Base-by-base conservation (phyloP, 2,888 invertebrate species). In the Drosophila hamatofila region DNA sequence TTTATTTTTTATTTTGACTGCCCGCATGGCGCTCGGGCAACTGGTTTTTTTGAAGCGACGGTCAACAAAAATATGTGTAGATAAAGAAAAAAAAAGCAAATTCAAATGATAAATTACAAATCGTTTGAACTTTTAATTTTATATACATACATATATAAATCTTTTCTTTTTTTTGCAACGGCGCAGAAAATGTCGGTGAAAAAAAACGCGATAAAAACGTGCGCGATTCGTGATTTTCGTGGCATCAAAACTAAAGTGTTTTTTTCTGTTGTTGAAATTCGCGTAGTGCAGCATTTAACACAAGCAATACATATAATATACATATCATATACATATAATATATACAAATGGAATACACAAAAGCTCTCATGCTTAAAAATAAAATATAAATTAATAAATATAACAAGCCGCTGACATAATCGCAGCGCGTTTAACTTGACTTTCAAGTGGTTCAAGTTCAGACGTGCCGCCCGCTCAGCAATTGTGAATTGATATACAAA, bases 401-500 rank as follows among this genome's bases (percentile, higher is more conserved):
- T 59, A 68, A 77, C 79, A 77, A 79, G 62, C 39, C 70, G 78
- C 77, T 77, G 77, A 78, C 78, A 79, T 78, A 79, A 78, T 79
- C 49, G 37, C 73, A 74, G 72, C 72, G 74, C 65, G 57, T 62
- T 66, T 30, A 71, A 56, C 60, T 72, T 73, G 49, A 54, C 46
- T 70, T 61, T 70, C 65, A 80, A 65, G 35, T 62, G 46, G 39
- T 78, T 79, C 86, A 89, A 88, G 79, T 80, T 81, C 85, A 86
- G 75, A 87, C 85, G 85, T 87, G 83, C 83, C 83, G 84, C 72
- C 74, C 61, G 67, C 59, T 70, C 65, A 58, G 51, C 73, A 59
- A 79, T 85, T 88, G 84, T 86, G 86, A 65, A 83, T 86, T 79
- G 83, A 83, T 89, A 72, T 56, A 77, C 79, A 88, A 88, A 83